Conservation (phyloP, 2,797 vertebrate genomes). For the Oophaga sylvatica region DNA sequence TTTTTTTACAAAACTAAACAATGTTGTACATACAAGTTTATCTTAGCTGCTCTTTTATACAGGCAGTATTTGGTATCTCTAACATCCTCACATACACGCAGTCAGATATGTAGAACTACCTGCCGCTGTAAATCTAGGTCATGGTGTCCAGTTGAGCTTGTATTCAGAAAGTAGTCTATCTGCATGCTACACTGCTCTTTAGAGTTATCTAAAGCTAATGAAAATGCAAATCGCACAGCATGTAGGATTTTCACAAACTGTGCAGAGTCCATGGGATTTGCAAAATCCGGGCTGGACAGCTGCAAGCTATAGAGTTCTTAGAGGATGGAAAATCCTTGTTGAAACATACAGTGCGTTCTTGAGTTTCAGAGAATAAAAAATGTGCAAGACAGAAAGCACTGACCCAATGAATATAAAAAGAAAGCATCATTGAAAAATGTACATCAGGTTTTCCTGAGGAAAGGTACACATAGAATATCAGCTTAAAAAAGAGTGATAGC, state of each 20-base stretch:
- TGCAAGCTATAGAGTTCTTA: slow-evolving; percentile 45
- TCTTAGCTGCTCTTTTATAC: not conserved
- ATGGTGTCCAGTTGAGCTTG: slow-evolving; percentile 29
- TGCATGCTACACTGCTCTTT: slow-evolving; percentile 40
- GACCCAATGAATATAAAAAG: not conserved
- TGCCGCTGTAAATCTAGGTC: slow-evolving; percentile 47
- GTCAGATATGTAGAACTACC: slow-evolving; percentile 18
- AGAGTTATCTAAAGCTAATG: slow-evolving; percentile 40
- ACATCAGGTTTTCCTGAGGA: too few relatives aligned
- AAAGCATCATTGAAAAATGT: not conserved
- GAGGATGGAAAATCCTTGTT: slow-evolving; percentile 32
- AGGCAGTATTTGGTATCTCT: not conserved
- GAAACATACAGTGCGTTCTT: too few relatives aligned
- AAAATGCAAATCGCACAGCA: slow-evolving; percentile 57
- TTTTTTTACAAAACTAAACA: too few relatives aligned
- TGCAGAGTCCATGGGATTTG: slow-evolving; percentile 48
- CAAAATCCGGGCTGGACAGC: slow-evolving; percentile 43
- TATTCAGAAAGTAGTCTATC: slow-evolving; percentile 37
- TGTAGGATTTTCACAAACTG: slow-evolving; percentile 46
- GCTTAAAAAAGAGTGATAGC: too few relatives aligned
- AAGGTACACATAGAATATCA: not conserved
- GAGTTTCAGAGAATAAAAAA: not conserved
- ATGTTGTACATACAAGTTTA: too few relatives aligned
- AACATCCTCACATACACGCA: not conserved
- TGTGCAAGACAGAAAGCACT: not conserved